phyloP scores from a whole-genome alignment of 1,140 invertebrate species.

The Hycleus cichorii region DNA sequence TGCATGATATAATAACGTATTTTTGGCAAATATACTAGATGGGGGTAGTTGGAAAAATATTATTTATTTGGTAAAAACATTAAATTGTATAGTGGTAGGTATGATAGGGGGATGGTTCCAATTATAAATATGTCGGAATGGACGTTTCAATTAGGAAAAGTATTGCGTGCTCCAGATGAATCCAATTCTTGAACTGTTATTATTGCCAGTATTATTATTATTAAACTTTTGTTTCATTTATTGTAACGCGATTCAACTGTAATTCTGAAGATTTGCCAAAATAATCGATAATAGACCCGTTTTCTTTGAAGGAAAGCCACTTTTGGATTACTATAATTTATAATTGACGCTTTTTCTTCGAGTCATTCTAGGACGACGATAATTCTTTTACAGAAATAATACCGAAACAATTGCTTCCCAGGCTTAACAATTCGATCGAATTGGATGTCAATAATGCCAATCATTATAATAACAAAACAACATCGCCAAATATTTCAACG shows the following conservation, averaged over 20 bases:
- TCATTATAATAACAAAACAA: neutral
- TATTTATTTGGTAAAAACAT: conserved; percentile 1
- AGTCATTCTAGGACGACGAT: too few relatives aligned
- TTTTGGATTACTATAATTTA: too few relatives aligned
- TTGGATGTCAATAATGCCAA: conserved; percentile 4
- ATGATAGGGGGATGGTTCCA: conserved; percentile 4
- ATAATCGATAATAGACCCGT: too few relatives aligned
- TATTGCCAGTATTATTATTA: too few relatives aligned
- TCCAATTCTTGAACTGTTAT: neutral
- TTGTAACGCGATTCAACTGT: too few relatives aligned
- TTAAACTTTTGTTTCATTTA: too few relatives aligned
- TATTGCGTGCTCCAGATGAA: conserved; percentile 15
- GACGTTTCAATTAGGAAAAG: conserved; percentile 19
- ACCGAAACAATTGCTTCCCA: too few relatives aligned
- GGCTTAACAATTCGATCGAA: neutral
- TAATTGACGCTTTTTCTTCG: too few relatives aligned
- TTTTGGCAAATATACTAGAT: conserved; percentile 4
- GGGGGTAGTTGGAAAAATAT: conserved; percentile 5
- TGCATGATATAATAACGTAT: conserved; percentile 8
- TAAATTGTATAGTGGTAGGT: neutral
- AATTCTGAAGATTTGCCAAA: too few relatives aligned
- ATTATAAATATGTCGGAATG: conserved; percentile 18
- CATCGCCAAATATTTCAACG: neutral
- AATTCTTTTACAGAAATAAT: too few relatives aligned
- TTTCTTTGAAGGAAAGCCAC: too few relatives aligned